phyloP scores from a whole-genome alignment of 2,113 vertebrate genomes.

The Illadopsis cleaveri region DNA sequence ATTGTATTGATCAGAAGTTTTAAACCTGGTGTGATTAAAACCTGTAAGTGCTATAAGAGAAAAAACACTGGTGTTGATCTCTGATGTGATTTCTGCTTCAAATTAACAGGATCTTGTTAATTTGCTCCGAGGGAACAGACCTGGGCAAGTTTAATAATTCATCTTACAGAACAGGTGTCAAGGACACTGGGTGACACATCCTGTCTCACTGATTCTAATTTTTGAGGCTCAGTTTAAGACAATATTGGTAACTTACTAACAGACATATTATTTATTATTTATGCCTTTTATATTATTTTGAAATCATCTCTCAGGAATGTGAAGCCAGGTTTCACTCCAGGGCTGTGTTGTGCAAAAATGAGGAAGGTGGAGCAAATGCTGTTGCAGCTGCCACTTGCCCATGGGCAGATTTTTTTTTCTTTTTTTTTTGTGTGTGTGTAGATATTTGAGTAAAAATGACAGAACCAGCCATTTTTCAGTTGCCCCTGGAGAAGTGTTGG shows the following conservation, averaged over 20 bases:
- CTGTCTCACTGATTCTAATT: neutral
- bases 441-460: neutral
- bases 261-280: neutral
- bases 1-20: neutral
- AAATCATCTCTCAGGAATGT: fast-evolving
- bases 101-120: neutral
- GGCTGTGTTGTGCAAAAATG: neutral
- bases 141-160: neutral
- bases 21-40: neutral
- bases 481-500: neutral
- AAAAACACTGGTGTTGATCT: neutral
- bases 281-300: neutral
- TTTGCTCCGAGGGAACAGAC: neutral
- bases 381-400: neutral
- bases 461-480: neutral
- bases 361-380: neutral
- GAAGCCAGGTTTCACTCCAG: neutral
- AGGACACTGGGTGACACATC: neutral
- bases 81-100: neutral
- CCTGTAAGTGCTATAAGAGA: neutral
- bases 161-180: neutral
- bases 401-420: neutral
- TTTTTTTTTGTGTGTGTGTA: neutral
- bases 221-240: neutral
- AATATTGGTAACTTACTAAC: neutral